Percentiles rank a stretch among this genome's conserved stretches.
phyloP scores from a whole-genome alignment of 1,140 invertebrate genomes.

The Thaumetopoea pityocampa region DNA sequence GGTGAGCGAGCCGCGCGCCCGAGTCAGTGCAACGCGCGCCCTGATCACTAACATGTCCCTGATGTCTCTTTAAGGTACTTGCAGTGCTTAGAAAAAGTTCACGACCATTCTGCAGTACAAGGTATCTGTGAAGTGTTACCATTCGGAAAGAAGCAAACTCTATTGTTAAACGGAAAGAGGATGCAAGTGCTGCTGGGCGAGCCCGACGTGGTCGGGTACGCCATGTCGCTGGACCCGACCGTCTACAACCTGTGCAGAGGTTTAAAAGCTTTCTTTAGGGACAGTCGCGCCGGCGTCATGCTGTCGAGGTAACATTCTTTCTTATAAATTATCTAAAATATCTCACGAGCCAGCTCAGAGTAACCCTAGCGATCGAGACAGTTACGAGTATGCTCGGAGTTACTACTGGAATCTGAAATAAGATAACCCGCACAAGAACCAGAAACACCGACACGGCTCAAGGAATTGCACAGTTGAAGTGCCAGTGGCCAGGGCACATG shows the following conservation, averaged over 20 bases:
- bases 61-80: conserved; percentile 42
- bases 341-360: too few relatives aligned
- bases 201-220: conserved; percentile 63
- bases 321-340: conserved; percentile 1
- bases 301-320: conserved; percentile 49
- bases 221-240: conserved; percentile 67
- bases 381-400: too few relatives aligned
- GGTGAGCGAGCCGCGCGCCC: conserved; percentile 50
- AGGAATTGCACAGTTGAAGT: too few relatives aligned
- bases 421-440: too few relatives aligned
- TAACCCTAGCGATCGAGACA: too few relatives aligned
- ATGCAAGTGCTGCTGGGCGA: conserved; percentile 63
- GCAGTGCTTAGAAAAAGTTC: conserved; percentile 61
- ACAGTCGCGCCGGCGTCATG: conserved; percentile 67
- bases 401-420: too few relatives aligned
- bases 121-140: conserved; percentile 69
- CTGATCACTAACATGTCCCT: background rate
- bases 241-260: conserved; percentile 75
- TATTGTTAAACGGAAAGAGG: conserved; percentile 55
- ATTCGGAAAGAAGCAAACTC: conserved; percentile 61
- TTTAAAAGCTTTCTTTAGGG: conserved; percentile 73
- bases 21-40: too few relatives aligned
- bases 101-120: conserved; percentile 57
- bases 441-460: too few relatives aligned
- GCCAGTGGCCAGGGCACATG: too few relatives aligned